Evolutionary conservation across 2,888 invertebrate genomes (phyloP).

Genomic region (Drosophila ezoana): DNA sequence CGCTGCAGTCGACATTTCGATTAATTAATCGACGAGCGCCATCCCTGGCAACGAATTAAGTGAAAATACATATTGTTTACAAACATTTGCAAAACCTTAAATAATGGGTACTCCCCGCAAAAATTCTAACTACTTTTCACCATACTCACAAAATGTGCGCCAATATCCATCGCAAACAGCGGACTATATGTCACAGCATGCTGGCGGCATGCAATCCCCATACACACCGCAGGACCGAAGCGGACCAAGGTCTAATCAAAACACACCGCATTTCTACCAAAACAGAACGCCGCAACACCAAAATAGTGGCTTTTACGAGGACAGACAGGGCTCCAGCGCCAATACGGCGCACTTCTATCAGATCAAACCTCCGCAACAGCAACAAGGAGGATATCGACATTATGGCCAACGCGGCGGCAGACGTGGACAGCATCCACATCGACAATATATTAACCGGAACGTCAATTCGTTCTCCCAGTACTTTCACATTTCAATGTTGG

Average conservation of each 20-base stretch:
- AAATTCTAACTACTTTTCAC: constrained; percentile 63
- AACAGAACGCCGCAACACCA: constrained; percentile 44
- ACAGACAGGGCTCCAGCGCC: constrained; percentile 31
- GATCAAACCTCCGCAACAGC: constrained; percentile 29
- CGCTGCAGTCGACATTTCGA: constrained; percentile 3
- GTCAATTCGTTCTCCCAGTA: constrained; percentile 51
- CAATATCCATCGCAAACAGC: constrained; percentile 82
- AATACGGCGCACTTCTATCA: constrained; percentile 40
- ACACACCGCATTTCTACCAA: constrained; percentile 58
- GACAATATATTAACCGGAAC: constrained; percentile 15
- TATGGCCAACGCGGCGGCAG: constrained; percentile 49
- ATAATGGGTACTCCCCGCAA: constrained; percentile 76
- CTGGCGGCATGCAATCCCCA: constrained; percentile 61
- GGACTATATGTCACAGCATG: constrained; percentile 76
- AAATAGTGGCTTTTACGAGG: constrained; percentile 36
- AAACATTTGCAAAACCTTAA: constrained; percentile 4
- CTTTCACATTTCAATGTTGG: constrained; percentile 82
- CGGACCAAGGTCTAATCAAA: constrained; percentile 23
- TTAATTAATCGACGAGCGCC: constrained; percentile 14
- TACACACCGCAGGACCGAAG: not conserved
- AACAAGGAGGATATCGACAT: constrained; percentile 27
- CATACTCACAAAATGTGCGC: constrained; percentile 64
- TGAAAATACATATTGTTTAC: constrained; percentile 41
- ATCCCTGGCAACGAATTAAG: constrained; percentile 15
- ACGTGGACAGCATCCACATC: constrained; percentile 23